phyloP scores from a whole-genome alignment of 2,113 vertebrate species.

The Hystrix brachyura region DNA sequence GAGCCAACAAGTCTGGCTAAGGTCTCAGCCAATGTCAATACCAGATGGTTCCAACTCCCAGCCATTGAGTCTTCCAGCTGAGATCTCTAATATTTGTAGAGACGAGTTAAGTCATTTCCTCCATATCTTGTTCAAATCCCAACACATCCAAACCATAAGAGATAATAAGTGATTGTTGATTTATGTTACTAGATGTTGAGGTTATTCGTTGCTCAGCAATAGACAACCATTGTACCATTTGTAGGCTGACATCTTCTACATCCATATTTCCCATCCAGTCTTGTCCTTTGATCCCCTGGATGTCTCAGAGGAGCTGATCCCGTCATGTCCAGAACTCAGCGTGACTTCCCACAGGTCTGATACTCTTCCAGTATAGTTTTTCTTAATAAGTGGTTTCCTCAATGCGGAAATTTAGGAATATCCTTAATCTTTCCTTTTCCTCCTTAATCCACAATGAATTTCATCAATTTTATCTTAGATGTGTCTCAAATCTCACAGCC shows the following conservation, averaged over 20 bases:
- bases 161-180: conserved; percentile 36
- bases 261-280: not conserved
- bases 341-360: not conserved
- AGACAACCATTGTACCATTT: not conserved
- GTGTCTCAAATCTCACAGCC: not conserved
- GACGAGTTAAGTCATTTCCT: conserved; percentile 35
- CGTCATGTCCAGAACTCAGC: not conserved
- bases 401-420: not conserved
- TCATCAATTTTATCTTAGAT: not conserved
- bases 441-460: not conserved
- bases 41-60: conserved; percentile 43
- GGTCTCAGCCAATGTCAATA: conserved; percentile 63
- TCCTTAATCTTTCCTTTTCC: not conserved
- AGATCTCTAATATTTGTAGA: conserved; percentile 26
- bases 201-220: conserved; percentile 2
- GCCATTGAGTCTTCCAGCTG: conserved; percentile 34
- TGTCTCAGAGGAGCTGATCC: conserved; percentile 1
- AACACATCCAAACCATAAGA: conserved; percentile 13
- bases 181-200: conserved; percentile 22
- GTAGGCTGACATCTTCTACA: not conserved
- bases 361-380: not conserved
- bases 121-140: conserved; percentile 24
- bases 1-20: conserved; percentile 36
- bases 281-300: not conserved
- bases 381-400: conserved; percentile 10